Conservation (phyloP, 2,113 vertebrate genomes). For the Rhynchopsitta pachyrhyncha region DNA sequence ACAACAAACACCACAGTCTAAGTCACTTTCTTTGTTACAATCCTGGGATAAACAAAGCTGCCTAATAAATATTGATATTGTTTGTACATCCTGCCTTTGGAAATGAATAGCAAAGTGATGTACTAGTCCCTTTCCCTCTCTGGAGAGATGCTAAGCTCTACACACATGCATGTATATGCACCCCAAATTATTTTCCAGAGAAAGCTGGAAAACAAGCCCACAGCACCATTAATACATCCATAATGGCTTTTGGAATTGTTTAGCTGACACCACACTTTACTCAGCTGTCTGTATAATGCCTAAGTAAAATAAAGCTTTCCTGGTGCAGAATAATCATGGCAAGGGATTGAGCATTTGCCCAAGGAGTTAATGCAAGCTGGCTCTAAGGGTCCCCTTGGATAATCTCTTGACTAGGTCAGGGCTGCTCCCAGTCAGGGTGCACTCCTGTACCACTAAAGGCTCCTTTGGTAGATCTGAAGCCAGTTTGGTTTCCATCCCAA, state of each 20-base stretch:
- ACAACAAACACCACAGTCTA: slow-evolving; percentile 36
- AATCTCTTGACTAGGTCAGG: neutral
- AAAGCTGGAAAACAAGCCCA: neutral
- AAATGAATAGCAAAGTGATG: neutral
- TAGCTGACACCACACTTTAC: neutral
- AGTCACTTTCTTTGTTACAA: slow-evolving; percentile 57
- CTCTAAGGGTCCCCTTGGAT: neutral
- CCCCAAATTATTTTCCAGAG: neutral
- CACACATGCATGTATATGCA: neutral
- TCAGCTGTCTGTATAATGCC: neutral
- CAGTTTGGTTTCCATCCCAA: neutral
- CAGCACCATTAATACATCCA: neutral
- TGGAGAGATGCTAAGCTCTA: neutral
- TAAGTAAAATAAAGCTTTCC: neutral
- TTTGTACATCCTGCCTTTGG: slow-evolving; percentile 45
- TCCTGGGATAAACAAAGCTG: slow-evolving; percentile 43
- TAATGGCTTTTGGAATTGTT: neutral
- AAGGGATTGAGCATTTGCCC: neutral
- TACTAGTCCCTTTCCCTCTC: neutral
- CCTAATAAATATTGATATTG: slow-evolving; percentile 64
- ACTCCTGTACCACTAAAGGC: neutral
- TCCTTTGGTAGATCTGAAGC: neutral
- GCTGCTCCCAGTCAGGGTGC: neutral
- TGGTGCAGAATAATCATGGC: neutral
- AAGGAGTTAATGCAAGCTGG: neutral